These are phyloP conservation scores for Hybognathus amarus DNA, from an alignment of 2,797 vertebrate genomes.

Conservation along the genomic window DNA sequence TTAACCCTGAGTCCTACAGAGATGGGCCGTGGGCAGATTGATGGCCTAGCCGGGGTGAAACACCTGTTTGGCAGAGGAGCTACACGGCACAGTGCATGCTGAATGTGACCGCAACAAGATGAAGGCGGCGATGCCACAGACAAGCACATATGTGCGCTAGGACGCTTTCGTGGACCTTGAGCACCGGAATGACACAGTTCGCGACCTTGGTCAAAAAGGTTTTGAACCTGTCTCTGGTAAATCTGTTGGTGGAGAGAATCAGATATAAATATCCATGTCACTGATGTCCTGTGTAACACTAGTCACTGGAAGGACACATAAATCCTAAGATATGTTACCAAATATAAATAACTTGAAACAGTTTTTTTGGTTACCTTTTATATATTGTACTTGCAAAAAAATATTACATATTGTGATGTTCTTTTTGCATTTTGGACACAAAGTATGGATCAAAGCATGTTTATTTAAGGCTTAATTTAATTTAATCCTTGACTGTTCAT, in stretches of 20 bases:
- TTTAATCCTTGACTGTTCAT: too few relatives aligned
- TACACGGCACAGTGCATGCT: slow-evolving; percentile 73
- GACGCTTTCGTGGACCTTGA: slow-evolving; percentile 55
- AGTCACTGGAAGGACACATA: background rate
- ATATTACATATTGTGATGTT: background rate
- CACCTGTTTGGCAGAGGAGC: slow-evolving; percentile 77
- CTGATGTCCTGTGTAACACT: background rate
- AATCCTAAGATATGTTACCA: background rate
- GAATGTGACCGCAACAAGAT: slow-evolving; percentile 75
- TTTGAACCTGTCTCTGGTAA: slow-evolving; percentile 46
- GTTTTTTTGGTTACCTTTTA: background rate
- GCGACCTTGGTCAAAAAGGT: slow-evolving; percentile 42
- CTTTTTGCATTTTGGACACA: background rate
- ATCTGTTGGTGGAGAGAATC: slow-evolving; percentile 32
- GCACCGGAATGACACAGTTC: slow-evolving; percentile 31
- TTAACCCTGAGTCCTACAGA: slow-evolving; percentile 83
- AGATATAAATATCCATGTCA: slow-evolving; percentile 42
- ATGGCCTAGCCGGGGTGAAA: slow-evolving; percentile 76
- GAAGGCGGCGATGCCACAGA: slow-evolving; percentile 75
- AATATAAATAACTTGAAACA: background rate
- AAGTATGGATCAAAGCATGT: background rate
- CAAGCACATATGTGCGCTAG: slow-evolving; percentile 77
- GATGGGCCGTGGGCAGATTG: slow-evolving; percentile 77
- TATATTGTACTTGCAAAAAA: background rate
- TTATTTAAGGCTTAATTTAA: background rate